A percentile compares a stretch with the other conserved stretches of the same genome.
These are phyloP conservation scores for Rhopilema esculentum DNA, from an alignment of 30 jellyfish, hydroid and myxozoan species.

Conservation along the genomic window DNA sequence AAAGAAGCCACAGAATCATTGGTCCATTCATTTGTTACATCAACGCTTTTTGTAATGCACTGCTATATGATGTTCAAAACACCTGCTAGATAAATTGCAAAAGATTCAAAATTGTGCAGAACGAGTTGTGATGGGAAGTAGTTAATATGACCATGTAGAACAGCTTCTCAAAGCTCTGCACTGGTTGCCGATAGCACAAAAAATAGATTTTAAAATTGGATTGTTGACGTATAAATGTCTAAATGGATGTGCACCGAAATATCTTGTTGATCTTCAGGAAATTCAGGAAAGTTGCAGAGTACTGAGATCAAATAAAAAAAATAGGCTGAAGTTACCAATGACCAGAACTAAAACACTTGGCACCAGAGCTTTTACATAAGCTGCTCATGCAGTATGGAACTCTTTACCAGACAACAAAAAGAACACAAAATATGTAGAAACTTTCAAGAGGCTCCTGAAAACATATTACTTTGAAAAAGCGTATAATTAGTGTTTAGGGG, in stretches of 20 bases:
- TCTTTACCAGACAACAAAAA: background rate
- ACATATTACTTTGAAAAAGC: conserved; percentile 5
- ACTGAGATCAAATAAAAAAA: background rate
- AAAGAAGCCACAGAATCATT: conserved; percentile 12
- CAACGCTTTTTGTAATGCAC: background rate
- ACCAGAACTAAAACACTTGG: conserved; percentile 27
- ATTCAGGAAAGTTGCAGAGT: background rate
- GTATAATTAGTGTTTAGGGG: background rate
- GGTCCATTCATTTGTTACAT: conserved; percentile 15
- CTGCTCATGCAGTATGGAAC: conserved; percentile 10
- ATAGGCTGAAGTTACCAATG: background rate
- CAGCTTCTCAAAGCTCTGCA: conserved; percentile 18
- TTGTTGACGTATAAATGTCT: conserved; percentile 9
- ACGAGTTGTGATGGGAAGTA: background rate
- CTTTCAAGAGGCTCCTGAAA: conserved; percentile 23
- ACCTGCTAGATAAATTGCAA: background rate
- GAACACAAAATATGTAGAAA: background rate
- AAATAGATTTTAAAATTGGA: conserved; percentile 1
- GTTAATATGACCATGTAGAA: background rate
- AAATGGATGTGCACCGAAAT: conserved; percentile 5
- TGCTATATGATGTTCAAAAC: background rate
- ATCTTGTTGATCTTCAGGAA: background rate
- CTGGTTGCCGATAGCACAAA: conserved; percentile 23
- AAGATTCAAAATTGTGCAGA: background rate
- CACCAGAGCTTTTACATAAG: background rate